Percentiles rank a stretch among this genome's conserved stretches.
Evolutionary conservation across 2,797 vertebrate species (phyloP).

Genomic region (Chiloscyllium punctatum): DNA sequence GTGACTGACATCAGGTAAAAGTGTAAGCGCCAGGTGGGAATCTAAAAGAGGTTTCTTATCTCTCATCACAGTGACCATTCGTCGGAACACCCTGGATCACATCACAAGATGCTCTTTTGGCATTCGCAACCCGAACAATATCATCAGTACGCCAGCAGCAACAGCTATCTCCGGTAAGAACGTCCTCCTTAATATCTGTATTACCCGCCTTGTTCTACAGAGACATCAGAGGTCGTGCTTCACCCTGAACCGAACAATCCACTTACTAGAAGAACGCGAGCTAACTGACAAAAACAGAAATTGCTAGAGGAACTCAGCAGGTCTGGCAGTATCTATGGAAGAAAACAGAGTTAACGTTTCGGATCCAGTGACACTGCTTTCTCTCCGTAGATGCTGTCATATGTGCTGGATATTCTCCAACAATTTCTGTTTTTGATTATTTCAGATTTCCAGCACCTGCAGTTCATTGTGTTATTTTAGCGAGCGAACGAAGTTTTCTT

Average conservation of each 20-base stretch:
- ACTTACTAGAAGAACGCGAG: not conserved
- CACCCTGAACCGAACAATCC: not conserved
- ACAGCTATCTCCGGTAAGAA: conserved; percentile 56
- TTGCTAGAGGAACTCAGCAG: too few species aligned
- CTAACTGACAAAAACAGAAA: not conserved
- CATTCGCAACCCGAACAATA: conserved; percentile 65
- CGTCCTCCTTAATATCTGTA: not conserved
- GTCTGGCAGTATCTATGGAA: too few species aligned
- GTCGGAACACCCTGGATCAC: conserved; percentile 45
- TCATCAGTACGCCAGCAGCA: conserved; percentile 48
- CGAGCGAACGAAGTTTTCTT: not conserved
- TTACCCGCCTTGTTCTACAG: not conserved
- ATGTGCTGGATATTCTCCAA: too few species aligned
- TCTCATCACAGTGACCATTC: conserved; percentile 47
- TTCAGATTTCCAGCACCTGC: too few species aligned
- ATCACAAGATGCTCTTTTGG: conserved; percentile 66
- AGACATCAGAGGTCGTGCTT: too few species aligned
- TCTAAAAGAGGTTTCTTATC: not conserved
- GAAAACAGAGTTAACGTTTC: too few species aligned
- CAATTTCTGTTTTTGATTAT: too few species aligned
- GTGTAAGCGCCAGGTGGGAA: not conserved
- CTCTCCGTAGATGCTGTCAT: too few species aligned
- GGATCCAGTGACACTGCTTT: too few species aligned
- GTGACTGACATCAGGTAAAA: not conserved
- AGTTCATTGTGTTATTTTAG: too few species aligned